Base-by-base conservation (phyloP, 2,113 vertebrate genomes). In the Chelonoidis abingdonii region DNA sequence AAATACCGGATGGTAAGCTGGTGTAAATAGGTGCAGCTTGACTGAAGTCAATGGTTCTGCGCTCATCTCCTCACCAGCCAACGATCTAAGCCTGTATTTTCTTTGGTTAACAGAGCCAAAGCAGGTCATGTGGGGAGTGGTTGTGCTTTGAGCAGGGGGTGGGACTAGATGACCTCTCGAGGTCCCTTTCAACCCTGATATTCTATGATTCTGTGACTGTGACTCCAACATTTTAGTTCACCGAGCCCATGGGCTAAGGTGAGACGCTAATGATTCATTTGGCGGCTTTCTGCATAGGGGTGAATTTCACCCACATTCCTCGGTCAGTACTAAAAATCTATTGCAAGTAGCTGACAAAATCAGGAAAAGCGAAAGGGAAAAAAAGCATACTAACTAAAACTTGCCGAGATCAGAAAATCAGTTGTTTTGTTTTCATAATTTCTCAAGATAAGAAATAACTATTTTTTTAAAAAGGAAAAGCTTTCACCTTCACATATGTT, bases 401-500 rank as follows among this genome's bases (percentile, higher is more conserved):
- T 78, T 84, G 47, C 41, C 19, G 56, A 65, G 75, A 76, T 25
- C 7, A 84, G 41, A 25, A 41, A 44, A 87, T 95, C n/a, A 87
- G 53, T 44, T 44, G 19, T 41, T 21, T 35, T 8, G 83, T 16
- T 85, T n/a, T n/a, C 75, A 25, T 19, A 84, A 27, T 2, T 81
- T 90, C 65, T 79, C 83, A 49, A 90, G 93, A 86, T 8, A 89
- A 12, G 12, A 86, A 79, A 94, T 94, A 91, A 93, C 47, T 88
- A 21, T 79, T 93, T 87, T 87, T 52, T 22, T 22, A 86, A 72
- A 12, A 72, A 27, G 16, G 54, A 91, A 59, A 93, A 69, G 16
- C 12, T 47, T 90, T 94, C 95, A 88, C 25, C 31, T 84, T 97
- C 94, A 97, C 98, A 94, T 95, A 97, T 96, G 31, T 86, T 96